Evolutionary conservation across 2,797 vertebrate genomes (phyloP).

Genomic region (Enteromius viviparus): DNA sequence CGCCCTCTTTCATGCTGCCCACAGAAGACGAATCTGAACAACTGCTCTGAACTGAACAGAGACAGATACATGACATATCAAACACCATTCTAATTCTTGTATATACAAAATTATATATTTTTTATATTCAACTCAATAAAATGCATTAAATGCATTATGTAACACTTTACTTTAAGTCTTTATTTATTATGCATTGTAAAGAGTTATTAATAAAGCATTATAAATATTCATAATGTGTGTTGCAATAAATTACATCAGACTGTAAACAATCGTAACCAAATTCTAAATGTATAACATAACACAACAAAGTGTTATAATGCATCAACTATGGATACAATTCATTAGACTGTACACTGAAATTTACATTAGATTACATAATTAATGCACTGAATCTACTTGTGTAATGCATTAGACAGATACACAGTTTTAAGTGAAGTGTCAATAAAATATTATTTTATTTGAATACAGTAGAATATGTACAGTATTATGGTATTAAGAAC

Average conservation of each 20-base stretch:
- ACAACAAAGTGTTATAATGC: no score
- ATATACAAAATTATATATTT: neutral
- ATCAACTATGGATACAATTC: no score
- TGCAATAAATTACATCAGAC: no score
- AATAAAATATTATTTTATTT: neutral
- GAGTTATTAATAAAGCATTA: no score
- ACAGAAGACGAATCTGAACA: slow-evolving; percentile 83
- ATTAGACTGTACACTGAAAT: no score
- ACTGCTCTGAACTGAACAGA: slow-evolving; percentile 77
- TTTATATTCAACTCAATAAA: neutral
- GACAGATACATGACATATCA: neutral
- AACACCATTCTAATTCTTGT: neutral
- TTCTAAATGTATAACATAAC: no score
- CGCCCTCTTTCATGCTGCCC: slow-evolving; percentile 81
- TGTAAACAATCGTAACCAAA: no score
- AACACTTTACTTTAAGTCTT: neutral
- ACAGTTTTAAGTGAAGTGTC: no score
- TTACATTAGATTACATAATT: no score
- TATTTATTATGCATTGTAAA: neutral
- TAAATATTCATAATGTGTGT: no score
- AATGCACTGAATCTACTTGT: no score
- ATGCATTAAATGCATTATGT: neutral
- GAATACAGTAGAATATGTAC: neutral
- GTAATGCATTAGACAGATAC: no score
- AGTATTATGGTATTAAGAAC: neutral